Evolutionary conservation across 2,113 vertebrate species (phyloP), one percentile per base, ranked within the genome.

Genomic region (Pseudorasbora parva): DNA sequence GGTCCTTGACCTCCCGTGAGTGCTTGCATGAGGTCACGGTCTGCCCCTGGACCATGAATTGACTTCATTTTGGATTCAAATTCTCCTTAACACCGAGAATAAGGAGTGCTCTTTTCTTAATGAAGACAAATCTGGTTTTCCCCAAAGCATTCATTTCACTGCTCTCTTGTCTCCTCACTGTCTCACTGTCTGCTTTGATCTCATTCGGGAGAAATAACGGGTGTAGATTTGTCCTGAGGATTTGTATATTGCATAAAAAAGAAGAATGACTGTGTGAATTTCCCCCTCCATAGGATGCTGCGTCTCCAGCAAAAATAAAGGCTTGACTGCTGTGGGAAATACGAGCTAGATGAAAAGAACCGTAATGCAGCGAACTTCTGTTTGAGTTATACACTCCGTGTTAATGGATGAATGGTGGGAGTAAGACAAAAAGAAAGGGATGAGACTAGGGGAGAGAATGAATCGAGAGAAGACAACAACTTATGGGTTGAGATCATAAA

Each of bases 281-380:
- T 71, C 66, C 73, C 47, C 68, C 82, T 78, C 62, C 62, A 25
- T 56, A 49, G 23, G 81, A 85, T 74, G 30, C 47, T 56, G 43
- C 14, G 66, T 77, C 47, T 84, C 64, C 77, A 87, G 79, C 60
- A 49, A 81, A 85, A 77, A 83, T 43, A 72, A 71, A 66, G 64
- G 56, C 69, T 82, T 85, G 79, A 78, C 83, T 57, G 83, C 37
- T 79, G 51, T 51, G 14, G 68, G 78, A 85, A 82, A 82, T 79
- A 79, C 11, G 74, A 82, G 45, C 33, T 15, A 47, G 54, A 43
- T 82, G 57, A 85, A 82, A 84, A 43, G 21, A 19, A 57, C 37
- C 14, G 15, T 56, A 77, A 77, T 77, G 45, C 49, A 27, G 30
- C 21, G 25, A 17, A 33, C 43, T 82, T 79, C 81, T 73, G 76